These are phyloP conservation scores for Wiebesia pumilae DNA, from an alignment of 1,140 invertebrate species.

Conservation along the genomic window DNA sequence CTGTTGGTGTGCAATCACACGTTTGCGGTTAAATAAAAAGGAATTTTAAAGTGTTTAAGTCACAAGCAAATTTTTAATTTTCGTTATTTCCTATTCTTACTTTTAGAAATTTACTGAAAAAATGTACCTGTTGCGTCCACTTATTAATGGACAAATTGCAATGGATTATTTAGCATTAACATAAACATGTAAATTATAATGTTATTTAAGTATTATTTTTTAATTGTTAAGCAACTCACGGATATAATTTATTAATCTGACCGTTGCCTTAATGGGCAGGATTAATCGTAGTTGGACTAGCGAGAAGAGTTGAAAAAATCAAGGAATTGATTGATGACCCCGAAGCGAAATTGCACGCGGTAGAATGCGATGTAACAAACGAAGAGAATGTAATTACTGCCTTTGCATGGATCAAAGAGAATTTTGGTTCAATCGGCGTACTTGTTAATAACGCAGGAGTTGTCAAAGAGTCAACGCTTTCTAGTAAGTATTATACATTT, in stretches of 20 bases:
- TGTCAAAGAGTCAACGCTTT: conserved; percentile 61
- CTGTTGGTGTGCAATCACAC: not conserved
- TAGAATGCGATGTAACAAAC: conserved; percentile 78
- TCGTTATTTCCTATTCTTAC: too few relatives aligned
- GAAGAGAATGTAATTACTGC: conserved; percentile 79
- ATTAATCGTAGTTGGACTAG: conserved; percentile 78
- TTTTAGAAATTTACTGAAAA: too few relatives aligned
- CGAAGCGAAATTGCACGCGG: conserved; percentile 64
- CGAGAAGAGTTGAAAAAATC: conserved; percentile 75
- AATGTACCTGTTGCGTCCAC: too few relatives aligned
- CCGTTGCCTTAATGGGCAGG: conserved; percentile 61
- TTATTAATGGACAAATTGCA: too few relatives aligned
- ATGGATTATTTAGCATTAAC: too few relatives aligned
- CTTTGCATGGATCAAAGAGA: conserved; percentile 78
- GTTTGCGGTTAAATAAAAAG: too few relatives aligned
- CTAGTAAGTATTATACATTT: conserved; percentile 50
- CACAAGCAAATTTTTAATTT: too few relatives aligned
- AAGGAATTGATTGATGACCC: conserved; percentile 59
- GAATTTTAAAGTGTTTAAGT: too few relatives aligned
- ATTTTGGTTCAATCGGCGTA: conserved; percentile 79
- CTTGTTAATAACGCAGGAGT: conserved; percentile 83
- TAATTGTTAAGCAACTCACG: too few relatives aligned
- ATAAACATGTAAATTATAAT: too few relatives aligned
- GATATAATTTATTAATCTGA: conserved; percentile 8
- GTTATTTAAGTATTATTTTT: too few relatives aligned